phyloP scores from a whole-genome alignment of 2,888 invertebrate genomes.

The Tetranychus piercei region DNA sequence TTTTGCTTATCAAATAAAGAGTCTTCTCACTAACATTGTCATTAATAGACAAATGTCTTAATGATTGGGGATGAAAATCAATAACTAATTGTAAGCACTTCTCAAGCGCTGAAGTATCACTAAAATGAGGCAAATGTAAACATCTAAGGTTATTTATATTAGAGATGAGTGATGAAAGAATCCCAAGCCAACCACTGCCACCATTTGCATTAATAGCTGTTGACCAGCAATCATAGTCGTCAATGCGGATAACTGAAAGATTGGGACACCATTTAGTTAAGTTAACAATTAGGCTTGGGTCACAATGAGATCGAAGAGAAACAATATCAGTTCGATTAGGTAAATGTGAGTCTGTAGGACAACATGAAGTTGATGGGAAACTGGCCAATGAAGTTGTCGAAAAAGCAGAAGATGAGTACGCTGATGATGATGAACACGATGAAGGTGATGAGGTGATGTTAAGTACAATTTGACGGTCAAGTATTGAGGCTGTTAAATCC shows the following conservation, averaged over 20 bases:
- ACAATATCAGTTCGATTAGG: neutral
- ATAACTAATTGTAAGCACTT: neutral
- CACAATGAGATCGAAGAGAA: neutral
- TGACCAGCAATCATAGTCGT: neutral
- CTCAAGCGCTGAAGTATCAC: neutral
- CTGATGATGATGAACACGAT: neutral
- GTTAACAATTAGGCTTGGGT: neutral
- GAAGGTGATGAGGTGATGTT: neutral
- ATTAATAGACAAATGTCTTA: neutral
- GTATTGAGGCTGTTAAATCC: neutral
- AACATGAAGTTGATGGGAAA: neutral
- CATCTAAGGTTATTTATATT: neutral
- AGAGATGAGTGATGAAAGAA: neutral
- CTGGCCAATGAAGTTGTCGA: neutral
- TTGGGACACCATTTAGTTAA: neutral
- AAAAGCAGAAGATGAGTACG: neutral
- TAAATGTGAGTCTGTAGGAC: neutral
- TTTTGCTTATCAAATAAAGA: neutral
- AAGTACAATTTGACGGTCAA: neutral
- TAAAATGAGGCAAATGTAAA: neutral
- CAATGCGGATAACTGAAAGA: neutral
- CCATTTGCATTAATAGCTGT: neutral
- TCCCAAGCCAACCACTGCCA: neutral
- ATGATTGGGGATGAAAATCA: neutral
- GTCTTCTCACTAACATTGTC: neutral